These are phyloP conservation scores for Heliocidaris tuberculata DNA, from an alignment of 35 echinoderm and acorn worm genomes.

Conservation along the genomic window DNA sequence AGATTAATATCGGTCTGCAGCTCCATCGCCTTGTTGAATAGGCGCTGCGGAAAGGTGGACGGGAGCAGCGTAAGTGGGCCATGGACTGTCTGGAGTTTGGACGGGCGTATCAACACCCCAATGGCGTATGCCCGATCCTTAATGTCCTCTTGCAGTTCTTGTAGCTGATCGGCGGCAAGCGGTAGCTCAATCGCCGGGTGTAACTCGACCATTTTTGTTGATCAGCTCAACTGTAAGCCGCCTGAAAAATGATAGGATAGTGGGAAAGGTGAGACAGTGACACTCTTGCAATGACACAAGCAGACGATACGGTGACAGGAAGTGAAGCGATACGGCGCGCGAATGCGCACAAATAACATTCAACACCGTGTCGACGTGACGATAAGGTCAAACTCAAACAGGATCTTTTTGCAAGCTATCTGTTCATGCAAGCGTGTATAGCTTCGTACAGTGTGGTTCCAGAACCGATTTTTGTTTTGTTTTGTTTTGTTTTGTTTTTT, in stretches of 20 bases:
- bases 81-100: constrained; percentile 10
- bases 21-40: constrained; percentile 20
- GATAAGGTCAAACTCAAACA: no score
- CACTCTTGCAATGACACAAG: not conserved
- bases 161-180: not conserved
- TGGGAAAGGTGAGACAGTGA: not conserved
- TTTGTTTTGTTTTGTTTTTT: no score
- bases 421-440: no score
- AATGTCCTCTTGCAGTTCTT: not conserved
- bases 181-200: constrained; percentile 23
- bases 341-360: not conserved
- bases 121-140: constrained; percentile 23
- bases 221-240: not conserved
- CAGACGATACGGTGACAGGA: not conserved
- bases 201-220: constrained; percentile 25
- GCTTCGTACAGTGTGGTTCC: no score
- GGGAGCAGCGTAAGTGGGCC: constrained; percentile 42
- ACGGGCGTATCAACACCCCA: constrained; percentile 27
- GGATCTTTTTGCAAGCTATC: no score
- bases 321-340: not conserved
- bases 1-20: constrained; percentile 45
- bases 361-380: not conserved
- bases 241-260: not conserved
- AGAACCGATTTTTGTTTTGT: no score
- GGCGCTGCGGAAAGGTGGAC: constrained; percentile 34